Evolutionary conservation across 2,797 vertebrate genomes (phyloP).

Genomic region (Bradypodion pumilum): DNA sequence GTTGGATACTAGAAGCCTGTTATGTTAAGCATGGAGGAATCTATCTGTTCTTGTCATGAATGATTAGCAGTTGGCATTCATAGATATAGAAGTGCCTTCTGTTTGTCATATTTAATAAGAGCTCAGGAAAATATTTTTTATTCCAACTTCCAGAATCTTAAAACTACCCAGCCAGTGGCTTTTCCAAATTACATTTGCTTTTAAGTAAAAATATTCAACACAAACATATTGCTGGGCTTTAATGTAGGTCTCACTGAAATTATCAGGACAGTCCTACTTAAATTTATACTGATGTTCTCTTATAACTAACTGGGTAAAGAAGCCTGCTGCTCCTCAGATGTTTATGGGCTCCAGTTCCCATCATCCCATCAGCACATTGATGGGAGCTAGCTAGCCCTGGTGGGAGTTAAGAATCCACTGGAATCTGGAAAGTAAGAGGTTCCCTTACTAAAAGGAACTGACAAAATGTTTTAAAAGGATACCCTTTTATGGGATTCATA

Average conservation of each 20-base stretch:
- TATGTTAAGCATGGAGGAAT: too few species aligned
- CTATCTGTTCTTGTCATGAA: too few species aligned
- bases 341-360: neutral
- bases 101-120: neutral
- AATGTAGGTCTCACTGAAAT: neutral
- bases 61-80: neutral
- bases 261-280: neutral
- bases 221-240: neutral
- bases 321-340: neutral
- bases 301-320: neutral
- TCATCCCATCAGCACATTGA: too few species aligned
- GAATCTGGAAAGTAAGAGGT: neutral
- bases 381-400: neutral
- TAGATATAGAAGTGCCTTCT: neutral
- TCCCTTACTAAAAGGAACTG: neutral
- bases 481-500: neutral
- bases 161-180: too few species aligned
- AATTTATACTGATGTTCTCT: neutral
- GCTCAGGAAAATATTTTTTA: too few species aligned
- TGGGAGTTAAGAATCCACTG: neutral
- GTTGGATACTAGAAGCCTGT: too few species aligned
- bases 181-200: neutral
- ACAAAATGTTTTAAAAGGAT: too few species aligned
- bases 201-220: neutral
- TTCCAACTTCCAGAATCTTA: too few species aligned